These are phyloP conservation scores for Lasius fuliginosus DNA, from an alignment of 2,888 invertebrate genomes.

Conservation along the genomic window DNA sequence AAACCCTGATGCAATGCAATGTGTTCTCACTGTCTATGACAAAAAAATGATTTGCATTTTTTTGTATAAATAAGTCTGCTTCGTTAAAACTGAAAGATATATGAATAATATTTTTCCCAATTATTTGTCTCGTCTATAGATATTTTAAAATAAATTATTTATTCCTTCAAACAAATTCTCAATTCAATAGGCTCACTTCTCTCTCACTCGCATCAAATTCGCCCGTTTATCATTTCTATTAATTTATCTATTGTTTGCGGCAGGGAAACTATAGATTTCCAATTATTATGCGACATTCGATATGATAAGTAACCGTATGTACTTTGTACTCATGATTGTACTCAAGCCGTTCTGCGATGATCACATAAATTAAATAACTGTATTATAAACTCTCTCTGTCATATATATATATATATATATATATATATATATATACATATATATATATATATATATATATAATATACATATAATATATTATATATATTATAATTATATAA, in stretches of 20 bases:
- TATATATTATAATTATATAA: conserved; percentile 39
- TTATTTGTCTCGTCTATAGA: not conserved
- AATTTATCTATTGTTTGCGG: conserved; percentile 5
- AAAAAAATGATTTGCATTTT: not conserved
- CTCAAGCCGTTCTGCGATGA: conserved; percentile 64
- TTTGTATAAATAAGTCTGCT: not conserved
- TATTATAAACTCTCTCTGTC: conserved; percentile 56
- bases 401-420: conserved; percentile 35
- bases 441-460: conserved; percentile 33
- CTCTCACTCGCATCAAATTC: conserved; percentile 21
- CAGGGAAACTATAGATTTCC: conserved; percentile 12
- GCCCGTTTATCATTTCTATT: not conserved
- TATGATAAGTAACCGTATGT: conserved; percentile 63
- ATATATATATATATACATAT: not conserved
- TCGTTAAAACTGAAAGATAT: conserved; percentile 1
- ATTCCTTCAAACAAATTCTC: not conserved
- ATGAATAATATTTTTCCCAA: not conserved
- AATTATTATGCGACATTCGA: conserved; percentile 53
- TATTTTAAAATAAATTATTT: conserved; percentile 19
- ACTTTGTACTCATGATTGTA: conserved; percentile 74
- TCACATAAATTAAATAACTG: conserved; percentile 48
- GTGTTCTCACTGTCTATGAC: not conserved
- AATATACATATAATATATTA: conserved; percentile 1
- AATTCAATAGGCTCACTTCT: conserved; percentile 10
- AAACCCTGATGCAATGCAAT: not conserved